A percentile compares a stretch with the other conserved stretches of the same genome.
Conservation (phyloP, 2,888 invertebrate genomes). For the Vannuccia rotundouncinata region DNA sequence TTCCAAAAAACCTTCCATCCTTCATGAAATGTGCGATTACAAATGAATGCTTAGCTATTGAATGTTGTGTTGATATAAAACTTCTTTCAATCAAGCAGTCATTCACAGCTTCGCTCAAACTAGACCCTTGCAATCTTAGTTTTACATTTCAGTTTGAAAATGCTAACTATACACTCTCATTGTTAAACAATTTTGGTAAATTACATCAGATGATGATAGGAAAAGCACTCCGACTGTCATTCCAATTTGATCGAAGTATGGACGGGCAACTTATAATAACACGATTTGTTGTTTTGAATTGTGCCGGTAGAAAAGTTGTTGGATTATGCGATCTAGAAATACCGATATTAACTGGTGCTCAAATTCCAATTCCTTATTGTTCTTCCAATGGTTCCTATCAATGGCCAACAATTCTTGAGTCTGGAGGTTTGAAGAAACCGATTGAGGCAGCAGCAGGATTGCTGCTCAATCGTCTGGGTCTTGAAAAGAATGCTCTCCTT, state of each 20-base stretch:
- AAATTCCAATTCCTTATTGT: conserved; percentile 1
- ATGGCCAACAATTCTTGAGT: background rate
- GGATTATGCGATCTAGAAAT: background rate
- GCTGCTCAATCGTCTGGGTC: conserved; percentile 13
- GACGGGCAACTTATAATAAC: conserved; percentile 16
- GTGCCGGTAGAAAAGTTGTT: background rate
- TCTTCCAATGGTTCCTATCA: background rate
- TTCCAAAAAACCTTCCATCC: background rate
- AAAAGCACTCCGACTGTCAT: background rate
- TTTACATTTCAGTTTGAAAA: conserved; percentile 44
- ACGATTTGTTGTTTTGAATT: background rate
- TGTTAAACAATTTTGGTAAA: conserved; percentile 36
- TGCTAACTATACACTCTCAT: conserved; percentile 38
- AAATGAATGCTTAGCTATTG: background rate
- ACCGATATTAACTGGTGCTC: conserved; percentile 2
- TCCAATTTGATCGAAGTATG: background rate
- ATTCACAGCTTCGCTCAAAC: conserved; percentile 42
- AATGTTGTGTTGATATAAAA: background rate
- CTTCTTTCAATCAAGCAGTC: conserved; percentile 33
- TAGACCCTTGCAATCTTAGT: conserved; percentile 43
- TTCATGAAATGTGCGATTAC: background rate
- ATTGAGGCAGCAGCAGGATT: conserved; percentile 9
- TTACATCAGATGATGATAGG: background rate
- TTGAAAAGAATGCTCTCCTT: background rate
- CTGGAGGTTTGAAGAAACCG: conserved; percentile 5